Evolutionary conservation across 2,888 invertebrate genomes (phyloP).

Genomic region (Xestia rhomboidea): DNA sequence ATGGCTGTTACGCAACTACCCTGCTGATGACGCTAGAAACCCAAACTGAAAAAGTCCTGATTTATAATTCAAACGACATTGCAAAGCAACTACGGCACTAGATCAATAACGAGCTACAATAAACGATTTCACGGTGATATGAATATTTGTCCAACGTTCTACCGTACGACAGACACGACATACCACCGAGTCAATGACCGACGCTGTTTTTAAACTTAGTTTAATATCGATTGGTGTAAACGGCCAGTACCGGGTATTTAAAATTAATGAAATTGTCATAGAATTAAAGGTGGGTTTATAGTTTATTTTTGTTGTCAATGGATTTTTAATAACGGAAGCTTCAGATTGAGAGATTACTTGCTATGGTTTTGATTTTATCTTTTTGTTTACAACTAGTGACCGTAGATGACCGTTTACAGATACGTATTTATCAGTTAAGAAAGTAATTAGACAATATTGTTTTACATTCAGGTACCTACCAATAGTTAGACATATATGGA

Average conservation of each 20-base stretch:
- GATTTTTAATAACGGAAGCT: neutral
- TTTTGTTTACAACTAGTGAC: neutral
- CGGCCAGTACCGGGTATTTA: constrained; percentile 35
- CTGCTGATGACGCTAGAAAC: neutral
- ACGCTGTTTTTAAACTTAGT: constrained; percentile 63
- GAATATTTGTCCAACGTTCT: constrained; percentile 57
- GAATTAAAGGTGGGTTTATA: neutral
- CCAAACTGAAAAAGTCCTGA: neutral
- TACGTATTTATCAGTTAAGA: neutral
- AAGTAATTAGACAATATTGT: neutral
- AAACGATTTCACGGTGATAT: constrained; percentile 64
- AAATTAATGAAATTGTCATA: constrained; percentile 20
- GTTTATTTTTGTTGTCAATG: neutral
- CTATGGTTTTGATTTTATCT: constrained; percentile 2
- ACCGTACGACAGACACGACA: constrained; percentile 61
- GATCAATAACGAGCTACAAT: constrained; percentile 62
- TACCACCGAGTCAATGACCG: constrained; percentile 69
- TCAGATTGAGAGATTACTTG: neutral
- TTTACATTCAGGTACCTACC: neutral
- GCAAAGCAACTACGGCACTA: constrained; percentile 47
- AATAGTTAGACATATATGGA: neutral
- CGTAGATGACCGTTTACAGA: neutral
- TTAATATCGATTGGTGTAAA: constrained; percentile 65
- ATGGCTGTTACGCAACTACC: neutral
- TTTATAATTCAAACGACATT: constrained; percentile 5